Evolutionary conservation across 2,797 vertebrate genomes (phyloP).

Genomic region (Smutsia temminckii): DNA sequence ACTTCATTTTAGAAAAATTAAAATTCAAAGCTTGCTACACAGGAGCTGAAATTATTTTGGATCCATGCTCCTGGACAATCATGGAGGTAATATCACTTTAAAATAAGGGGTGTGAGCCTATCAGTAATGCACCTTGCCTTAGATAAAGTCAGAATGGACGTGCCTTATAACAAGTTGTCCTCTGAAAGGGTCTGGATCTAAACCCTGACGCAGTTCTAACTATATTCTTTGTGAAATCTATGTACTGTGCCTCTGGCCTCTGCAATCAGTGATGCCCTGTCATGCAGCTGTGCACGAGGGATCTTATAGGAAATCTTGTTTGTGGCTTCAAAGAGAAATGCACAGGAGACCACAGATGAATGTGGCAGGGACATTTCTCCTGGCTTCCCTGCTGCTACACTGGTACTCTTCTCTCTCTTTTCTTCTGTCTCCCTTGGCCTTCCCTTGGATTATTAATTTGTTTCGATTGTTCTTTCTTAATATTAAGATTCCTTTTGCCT

Average conservation of each 20-base stretch:
- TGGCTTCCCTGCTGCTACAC: neutral
- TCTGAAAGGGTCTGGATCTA: neutral
- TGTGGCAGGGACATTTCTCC: neutral
- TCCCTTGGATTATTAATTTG: neutral
- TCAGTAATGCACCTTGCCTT: neutral
- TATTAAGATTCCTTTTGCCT: neutral
- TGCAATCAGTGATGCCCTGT: neutral
- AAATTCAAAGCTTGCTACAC: neutral
- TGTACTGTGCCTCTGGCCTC: neutral
- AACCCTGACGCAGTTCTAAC: neutral
- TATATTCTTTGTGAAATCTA: constrained; percentile 16
- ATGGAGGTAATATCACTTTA: neutral
- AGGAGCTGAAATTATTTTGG: neutral
- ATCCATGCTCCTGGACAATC: neutral
- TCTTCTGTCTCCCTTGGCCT: neutral
- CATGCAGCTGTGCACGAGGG: neutral
- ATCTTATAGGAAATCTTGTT: constrained; percentile 28
- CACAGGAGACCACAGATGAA: neutral
- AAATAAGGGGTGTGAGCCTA: neutral
- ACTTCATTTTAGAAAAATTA: neutral
- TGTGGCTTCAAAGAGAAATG: constrained; percentile 21
- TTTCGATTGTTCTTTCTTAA: neutral
- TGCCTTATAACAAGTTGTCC: neutral
- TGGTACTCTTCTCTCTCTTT: neutral
- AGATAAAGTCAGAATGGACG: neutral